Percentiles rank a stretch among this genome's conserved stretches.
These are phyloP conservation scores for Epinotia bilunana DNA, from an alignment of 2,888 invertebrate genomes.

Conservation along the genomic window DNA sequence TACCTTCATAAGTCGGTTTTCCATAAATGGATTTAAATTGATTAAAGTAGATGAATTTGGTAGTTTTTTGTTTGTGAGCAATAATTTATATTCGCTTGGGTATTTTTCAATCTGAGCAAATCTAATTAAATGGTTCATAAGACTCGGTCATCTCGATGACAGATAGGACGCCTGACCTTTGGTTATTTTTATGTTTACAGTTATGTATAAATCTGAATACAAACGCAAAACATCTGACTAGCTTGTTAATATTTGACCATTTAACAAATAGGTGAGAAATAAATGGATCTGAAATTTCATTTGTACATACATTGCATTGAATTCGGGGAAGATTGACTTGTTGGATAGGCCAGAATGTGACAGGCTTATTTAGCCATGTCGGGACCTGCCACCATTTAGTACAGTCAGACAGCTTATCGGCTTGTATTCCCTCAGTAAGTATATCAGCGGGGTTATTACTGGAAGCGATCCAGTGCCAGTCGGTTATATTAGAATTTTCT, in stretches of 20 bases:
- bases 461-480: conserved; percentile 10
- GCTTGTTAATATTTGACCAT: conserved; percentile 6
- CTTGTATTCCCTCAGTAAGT: not conserved
- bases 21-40: conserved; percentile 16
- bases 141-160: conserved; percentile 4
- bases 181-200: conserved; percentile 5
- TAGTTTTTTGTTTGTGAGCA: conserved; percentile 8
- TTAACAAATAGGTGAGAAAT: conserved; percentile 8
- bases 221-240: conserved; percentile 6
- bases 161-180: conserved; percentile 8
- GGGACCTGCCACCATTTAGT: conserved; percentile 17
- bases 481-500: conserved; percentile 1
- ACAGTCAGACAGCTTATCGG: conserved; percentile 2
- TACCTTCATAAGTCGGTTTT: conserved; percentile 8
- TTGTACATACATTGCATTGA: not conserved
- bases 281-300: conserved; percentile 3
- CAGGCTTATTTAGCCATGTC: not conserved
- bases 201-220: conserved; percentile 5
- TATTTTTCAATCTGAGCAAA: conserved; percentile 8
- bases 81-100: conserved; percentile 8
- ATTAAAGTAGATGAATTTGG: conserved; percentile 5
- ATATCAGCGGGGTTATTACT: conserved; percentile 6
- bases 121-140: conserved; percentile 6
- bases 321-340: conserved; percentile 6
- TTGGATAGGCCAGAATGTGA: conserved; percentile 4